A percentile compares a stretch with the other conserved stretches of the same genome.
Evolutionary conservation across 1,140 invertebrate species (phyloP).

Genomic region (Oedothorax gibbosus): DNA sequence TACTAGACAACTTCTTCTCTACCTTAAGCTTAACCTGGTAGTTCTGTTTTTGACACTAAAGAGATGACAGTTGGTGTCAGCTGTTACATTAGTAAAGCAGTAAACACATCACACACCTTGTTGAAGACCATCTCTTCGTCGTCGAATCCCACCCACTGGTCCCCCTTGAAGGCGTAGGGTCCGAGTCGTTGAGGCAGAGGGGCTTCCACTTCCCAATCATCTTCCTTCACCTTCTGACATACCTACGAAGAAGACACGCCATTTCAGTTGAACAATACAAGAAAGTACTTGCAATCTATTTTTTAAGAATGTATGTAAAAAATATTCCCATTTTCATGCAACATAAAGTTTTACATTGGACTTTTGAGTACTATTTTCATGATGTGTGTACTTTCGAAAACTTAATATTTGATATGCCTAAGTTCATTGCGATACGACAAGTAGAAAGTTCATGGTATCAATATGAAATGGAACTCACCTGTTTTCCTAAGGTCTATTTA

Average conservation of each 20-base stretch:
- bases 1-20: too few relatives aligned
- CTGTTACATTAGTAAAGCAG: too few relatives aligned
- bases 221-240: constrained; percentile 81
- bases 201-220: constrained; percentile 84
- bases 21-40: too few relatives aligned
- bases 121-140: constrained; percentile 85
- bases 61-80: too few relatives aligned
- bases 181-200: constrained; percentile 85
- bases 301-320: neutral
- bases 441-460: too few relatives aligned
- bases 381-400: too few relatives aligned
- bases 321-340: neutral
- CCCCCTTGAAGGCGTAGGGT: constrained; percentile 85
- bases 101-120: constrained; percentile 69
- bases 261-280: neutral
- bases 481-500: too few relatives aligned
- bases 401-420: too few relatives aligned
- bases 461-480: too few relatives aligned
- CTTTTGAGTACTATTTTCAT: too few relatives aligned
- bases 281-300: neutral
- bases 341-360: neutral
- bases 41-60: too few relatives aligned
- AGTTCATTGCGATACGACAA: too few relatives aligned
- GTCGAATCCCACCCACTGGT: constrained; percentile 97
- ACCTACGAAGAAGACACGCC: constrained; percentile 71